phyloP scores from a whole-genome alignment of 92 coral and sea anemone genomes.

The Bergia sp. region DNA sequence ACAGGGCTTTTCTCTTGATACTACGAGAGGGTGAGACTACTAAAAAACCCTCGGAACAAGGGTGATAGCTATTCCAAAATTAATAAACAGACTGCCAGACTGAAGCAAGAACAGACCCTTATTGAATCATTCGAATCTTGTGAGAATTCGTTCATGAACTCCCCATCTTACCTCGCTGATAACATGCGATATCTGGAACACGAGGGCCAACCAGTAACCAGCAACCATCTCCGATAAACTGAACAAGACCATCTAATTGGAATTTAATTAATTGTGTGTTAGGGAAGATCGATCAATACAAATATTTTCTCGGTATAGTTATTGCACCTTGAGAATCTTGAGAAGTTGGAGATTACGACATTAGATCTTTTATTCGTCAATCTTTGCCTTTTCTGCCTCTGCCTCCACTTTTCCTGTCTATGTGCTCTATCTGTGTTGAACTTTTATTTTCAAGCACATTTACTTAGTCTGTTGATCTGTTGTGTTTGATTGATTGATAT shows the following conservation, averaged over 20 bases:
- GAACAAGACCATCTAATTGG: conserved; percentile 58
- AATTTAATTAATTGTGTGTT: neutral
- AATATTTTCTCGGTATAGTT: no score
- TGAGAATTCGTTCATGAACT: neutral
- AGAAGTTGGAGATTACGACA: no score
- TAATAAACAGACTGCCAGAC: neutral
- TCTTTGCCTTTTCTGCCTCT: no score
- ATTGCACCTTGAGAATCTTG: no score
- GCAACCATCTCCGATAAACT: conserved; percentile 62
- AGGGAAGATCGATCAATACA: neutral
- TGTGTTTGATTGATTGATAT: no score
- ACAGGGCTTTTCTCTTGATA: neutral
- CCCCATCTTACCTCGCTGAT: conserved; percentile 74
- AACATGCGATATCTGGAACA: conserved; percentile 85
- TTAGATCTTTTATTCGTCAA: no score
- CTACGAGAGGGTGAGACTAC: neutral
- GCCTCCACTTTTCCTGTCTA: no score
- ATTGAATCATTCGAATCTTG: no score
- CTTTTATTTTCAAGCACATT: no score
- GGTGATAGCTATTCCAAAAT: neutral
- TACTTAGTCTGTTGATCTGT: no score
- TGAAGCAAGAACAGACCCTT: no score
- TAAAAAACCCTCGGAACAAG: neutral
- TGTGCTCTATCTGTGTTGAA: no score
- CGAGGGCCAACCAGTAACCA: conserved; percentile 80